Percentiles rank a stretch among this genome's conserved stretches.
These are phyloP conservation scores for Corynorhinus townsendii DNA, from an alignment of 2,113 vertebrate genomes.

Conservation along the genomic window DNA sequence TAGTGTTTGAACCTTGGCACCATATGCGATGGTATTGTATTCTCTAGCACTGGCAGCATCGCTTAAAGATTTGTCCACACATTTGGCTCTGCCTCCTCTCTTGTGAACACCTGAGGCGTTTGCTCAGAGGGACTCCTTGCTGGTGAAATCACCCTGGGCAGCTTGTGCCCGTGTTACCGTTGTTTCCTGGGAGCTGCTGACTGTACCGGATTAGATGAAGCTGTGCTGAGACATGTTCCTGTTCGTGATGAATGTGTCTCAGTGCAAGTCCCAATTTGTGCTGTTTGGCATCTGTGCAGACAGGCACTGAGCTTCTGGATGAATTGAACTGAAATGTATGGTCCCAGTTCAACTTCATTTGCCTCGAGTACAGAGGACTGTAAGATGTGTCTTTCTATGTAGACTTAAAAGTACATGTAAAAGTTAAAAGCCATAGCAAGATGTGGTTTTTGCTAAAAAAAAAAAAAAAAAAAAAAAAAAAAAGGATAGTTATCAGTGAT, in stretches of 20 bases:
- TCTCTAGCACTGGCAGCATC: not conserved
- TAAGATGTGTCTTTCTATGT: not conserved
- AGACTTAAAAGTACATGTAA: not conserved
- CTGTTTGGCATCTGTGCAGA: conserved; percentile 2
- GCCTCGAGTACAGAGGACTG: not conserved
- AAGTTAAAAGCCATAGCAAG: not conserved
- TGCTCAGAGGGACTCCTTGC: not conserved
- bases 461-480: not conserved
- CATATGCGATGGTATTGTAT: fast-evolving
- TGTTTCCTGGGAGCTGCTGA: not conserved
- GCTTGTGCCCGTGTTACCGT: not conserved
- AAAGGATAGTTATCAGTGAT: not conserved
- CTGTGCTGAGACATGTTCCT: not conserved
- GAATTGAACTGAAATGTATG: not conserved
- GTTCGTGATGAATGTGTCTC: not conserved
- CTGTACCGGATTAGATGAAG: not conserved
- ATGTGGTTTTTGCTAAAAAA: not conserved
- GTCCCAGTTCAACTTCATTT: not conserved
- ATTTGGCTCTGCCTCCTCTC: not conserved
- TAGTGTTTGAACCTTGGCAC: not conserved
- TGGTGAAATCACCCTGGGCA: fast-evolving
- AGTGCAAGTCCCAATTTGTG: conserved; percentile 15
- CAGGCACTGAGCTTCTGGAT: not conserved
- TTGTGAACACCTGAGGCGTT: not conserved
- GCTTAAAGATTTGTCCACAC: not conserved